Conservation (phyloP, 2,113 vertebrate genomes). For the Columbina picui region DNA sequence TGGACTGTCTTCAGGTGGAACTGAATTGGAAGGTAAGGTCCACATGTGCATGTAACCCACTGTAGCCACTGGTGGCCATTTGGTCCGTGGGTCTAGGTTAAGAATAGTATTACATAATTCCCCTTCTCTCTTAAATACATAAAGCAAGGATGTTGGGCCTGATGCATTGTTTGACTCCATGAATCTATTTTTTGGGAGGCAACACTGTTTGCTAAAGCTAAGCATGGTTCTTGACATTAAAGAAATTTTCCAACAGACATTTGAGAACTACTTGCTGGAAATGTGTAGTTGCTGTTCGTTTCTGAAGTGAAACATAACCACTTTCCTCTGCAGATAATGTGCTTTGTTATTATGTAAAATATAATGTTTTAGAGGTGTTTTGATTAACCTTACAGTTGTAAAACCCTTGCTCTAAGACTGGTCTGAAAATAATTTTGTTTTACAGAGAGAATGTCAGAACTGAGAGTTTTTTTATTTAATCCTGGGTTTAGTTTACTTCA, state of each 20-base stretch:
- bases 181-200: not conserved
- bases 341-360: not conserved
- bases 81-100: not conserved
- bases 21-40: not conserved
- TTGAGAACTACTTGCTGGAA: not conserved
- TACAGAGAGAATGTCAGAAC: not conserved
- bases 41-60: rapidly evolving
- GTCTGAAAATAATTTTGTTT: not conserved
- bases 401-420: not conserved
- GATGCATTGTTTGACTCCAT: not conserved
- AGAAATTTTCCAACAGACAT: not conserved
- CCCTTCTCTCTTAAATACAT: not conserved
- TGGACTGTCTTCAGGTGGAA: not conserved
- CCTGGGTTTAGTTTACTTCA: not conserved
- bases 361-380: not conserved
- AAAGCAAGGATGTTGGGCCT: not conserved
- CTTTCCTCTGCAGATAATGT: not conserved
- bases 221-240: not conserved
- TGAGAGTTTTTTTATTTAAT: not conserved
- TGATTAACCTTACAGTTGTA: not conserved
- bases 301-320: not conserved
- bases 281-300: not conserved
- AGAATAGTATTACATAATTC: not conserved
- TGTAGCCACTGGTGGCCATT: not conserved
- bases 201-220: not conserved